Base-by-base conservation (phyloP, 2,113 vertebrate genomes). In the Ornithorhynchus anatinus region DNA sequence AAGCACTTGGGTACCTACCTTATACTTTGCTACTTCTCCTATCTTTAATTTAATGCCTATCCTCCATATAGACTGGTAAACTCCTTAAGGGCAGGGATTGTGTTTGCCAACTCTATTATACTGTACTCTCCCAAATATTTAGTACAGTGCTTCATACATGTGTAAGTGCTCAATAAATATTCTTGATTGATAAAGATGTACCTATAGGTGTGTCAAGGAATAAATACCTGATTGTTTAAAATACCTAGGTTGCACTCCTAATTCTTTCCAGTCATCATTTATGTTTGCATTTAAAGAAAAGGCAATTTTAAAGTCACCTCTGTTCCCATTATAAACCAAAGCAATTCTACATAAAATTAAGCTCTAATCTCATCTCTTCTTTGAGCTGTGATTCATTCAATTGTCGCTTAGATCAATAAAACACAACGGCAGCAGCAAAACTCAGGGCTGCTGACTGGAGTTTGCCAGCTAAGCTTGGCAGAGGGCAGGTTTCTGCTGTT, bases 301-400 rank as follows among this genome's bases (percentile, higher is more conserved):
- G 25, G 42, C 84, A 84, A 79, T 75, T 72, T 62, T 75, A 85
- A 81, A 48, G 64, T 40, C 57, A 81, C 48, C 15, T 81, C 77
- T 23, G 6, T 75, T 66, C 75, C 63, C 44, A 35, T 68, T 56
- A 44, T 57, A 80, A 69, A 27, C 29, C 50, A 69, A 50, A 44
- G n/a, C 50, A 70, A 80, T 32, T 79, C 37, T 45, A 71, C 29
- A 19, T 67, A 68, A 66, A n/a, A 22, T 42, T 79, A 71, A 52
- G 32, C 29, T 51, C 20, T 80, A 64, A 84, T 89, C 89, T 88
- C 17, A 69, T 72, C 84, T 80, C 52, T 51, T 33, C 52, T 74
- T 35, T 69, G 63, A 79, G 22, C 44, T 69, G 5, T 59, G 17
- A 79, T 87, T 75, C 80, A 88, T 85, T 89, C 89, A 87, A 89